Evolutionary conservation across 2,113 vertebrate genomes (phyloP).

Genomic region (Plestiodon gilberti): DNA sequence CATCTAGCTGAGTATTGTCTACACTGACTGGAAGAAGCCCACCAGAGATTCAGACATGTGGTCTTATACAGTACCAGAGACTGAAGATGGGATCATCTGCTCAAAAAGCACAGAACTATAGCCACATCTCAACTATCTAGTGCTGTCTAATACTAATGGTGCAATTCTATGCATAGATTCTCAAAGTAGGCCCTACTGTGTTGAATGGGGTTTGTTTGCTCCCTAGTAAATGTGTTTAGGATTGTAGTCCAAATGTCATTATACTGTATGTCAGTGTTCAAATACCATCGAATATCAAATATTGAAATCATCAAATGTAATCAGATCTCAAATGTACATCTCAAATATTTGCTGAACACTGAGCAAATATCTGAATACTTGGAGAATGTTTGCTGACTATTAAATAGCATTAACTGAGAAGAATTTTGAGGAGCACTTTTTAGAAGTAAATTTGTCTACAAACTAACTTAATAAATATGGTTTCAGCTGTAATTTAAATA

Average conservation of each 20-base stretch:
- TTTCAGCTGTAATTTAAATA: too few relatives aligned
- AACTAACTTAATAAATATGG: conserved; percentile 50
- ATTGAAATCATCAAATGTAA: not conserved
- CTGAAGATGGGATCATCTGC: too few relatives aligned
- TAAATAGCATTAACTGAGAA: not conserved
- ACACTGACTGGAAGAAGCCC: too few relatives aligned
- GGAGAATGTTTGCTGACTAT: not conserved
- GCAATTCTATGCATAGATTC: too few relatives aligned
- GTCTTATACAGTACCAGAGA: too few relatives aligned
- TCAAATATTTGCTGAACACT: not conserved
- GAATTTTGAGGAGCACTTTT: not conserved
- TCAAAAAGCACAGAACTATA: too few relatives aligned
- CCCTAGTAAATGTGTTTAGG: too few relatives aligned
- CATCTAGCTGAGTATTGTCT: too few relatives aligned
- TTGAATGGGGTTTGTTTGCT: too few relatives aligned
- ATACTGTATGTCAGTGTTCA: not conserved
- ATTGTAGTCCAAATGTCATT: too few relatives aligned
- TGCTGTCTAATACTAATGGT: not conserved
- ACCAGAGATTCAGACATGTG: too few relatives aligned
- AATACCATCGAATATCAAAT: not conserved
- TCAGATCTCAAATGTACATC: not conserved
- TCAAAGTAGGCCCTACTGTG: too few relatives aligned
- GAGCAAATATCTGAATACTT: not conserved
- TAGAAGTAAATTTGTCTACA: not conserved
- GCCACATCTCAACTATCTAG: not conserved